These are phyloP conservation scores for Dissostichus mawsoni DNA, from an alignment of 2,113 vertebrate species.

Conservation along the genomic window DNA sequence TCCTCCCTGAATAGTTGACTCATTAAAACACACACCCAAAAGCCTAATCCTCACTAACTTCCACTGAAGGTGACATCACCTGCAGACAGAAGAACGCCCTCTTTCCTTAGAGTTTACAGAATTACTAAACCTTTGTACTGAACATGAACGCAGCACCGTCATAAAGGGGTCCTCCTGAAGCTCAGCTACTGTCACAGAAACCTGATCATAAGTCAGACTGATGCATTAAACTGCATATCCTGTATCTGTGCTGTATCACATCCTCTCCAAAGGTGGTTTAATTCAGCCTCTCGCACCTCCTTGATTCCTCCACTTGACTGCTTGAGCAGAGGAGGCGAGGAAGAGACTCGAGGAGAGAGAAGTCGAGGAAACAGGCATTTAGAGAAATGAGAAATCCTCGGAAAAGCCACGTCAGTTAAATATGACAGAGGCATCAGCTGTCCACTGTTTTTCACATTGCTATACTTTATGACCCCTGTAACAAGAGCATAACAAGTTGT, in stretches of 20 bases:
- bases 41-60: not conserved
- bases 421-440: no score
- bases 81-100: not conserved
- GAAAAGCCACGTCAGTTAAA: no score
- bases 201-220: not conserved
- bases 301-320: no score
- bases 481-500: no score
- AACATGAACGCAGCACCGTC: not conserved
- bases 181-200: not conserved
- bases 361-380: no score
- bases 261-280: not conserved
- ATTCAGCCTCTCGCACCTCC: no score
- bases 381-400: no score
- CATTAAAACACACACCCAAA: not conserved
- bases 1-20: not conserved
- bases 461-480: no score
- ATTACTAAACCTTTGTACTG: conserved; percentile 15
- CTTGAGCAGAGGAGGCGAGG: not conserved
- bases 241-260: not conserved
- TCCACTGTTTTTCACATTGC: no score
- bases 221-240: not conserved
- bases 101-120: not conserved
- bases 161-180: not conserved
- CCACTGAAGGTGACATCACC: conserved; percentile 17
- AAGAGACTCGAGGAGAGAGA: not conserved